These are phyloP conservation scores for Aproaerema taeniolella DNA, from an alignment of 2,888 invertebrate species.

Conservation along the genomic window DNA sequence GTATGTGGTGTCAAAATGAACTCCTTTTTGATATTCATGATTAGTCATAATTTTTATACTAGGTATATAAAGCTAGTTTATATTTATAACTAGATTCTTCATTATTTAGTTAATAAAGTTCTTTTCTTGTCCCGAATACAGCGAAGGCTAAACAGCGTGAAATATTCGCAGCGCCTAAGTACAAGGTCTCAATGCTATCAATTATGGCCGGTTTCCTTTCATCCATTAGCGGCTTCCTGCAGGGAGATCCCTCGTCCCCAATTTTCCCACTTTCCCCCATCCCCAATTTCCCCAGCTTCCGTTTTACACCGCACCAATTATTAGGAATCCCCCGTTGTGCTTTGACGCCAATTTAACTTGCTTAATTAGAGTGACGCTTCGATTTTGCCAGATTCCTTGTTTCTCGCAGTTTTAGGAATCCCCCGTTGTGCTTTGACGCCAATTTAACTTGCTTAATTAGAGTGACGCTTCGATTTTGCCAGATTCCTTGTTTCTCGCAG, in stretches of 20 bases:
- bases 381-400: constrained; percentile 27
- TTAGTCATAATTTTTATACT: no score
- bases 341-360: background rate
- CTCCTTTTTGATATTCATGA: no score
- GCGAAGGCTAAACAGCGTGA: background rate
- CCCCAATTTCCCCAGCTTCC: constrained; percentile 27
- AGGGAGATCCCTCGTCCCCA: constrained; percentile 23
- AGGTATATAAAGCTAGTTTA: no score
- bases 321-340: constrained; percentile 2
- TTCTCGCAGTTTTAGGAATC: constrained; percentile 18
- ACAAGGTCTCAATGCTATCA: constrained; percentile 15
- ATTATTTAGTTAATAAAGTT: no score
- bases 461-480: no score
- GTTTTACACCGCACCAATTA: constrained; percentile 23
- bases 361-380: no score
- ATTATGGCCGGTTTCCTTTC: constrained; percentile 26
- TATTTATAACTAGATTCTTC: no score
- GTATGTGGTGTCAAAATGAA: no score
- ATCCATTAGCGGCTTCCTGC: constrained; percentile 45
- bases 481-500: constrained; percentile 25
- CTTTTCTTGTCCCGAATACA: no score
- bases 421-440: background rate
- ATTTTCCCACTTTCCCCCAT: constrained; percentile 24
- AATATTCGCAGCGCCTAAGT: constrained; percentile 9
- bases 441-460: no score